Evolutionary conservation across 2,797 vertebrate species (phyloP), one percentile per base, ranked within the genome.

Genomic region (Antennarius maculatus): DNA sequence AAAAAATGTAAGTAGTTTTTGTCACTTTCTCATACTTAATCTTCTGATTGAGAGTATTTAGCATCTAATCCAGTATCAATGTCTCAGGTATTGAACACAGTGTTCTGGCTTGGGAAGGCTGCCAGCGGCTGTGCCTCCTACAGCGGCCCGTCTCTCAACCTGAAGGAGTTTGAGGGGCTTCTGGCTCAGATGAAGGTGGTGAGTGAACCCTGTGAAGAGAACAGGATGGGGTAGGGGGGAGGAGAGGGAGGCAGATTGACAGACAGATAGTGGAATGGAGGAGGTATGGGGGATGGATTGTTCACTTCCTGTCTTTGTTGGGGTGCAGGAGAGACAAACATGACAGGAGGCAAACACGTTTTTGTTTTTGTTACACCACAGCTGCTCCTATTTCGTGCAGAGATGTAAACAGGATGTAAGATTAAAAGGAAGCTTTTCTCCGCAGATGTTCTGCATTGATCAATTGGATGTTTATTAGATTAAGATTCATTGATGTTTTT

Each of bases 61-160:
- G 15, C 17, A 46, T 76, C 60, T 2, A 45, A 61, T 42, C 4
- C 5, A 1, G 0, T 46, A 8, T 49, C 79, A 81, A 23, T 88
- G 61, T 74, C 66, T 18, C 88, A 99, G 97, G 97, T 99, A 56
- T 89, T 99, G 89, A 96, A 98, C 82, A 99, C 98, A 52, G 93
- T 99, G 84, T 99, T 98, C 87, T 99, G 98, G 98, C 93, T 99
- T 58, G 98, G 97, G 41, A 99, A 97, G 86, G 94, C 95, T 4
- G 96, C 96, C 55, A 94, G 95, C 67, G 92, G 92, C 88, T 96
- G 93, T 23, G 73, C 94, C 0, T 93, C 94, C 1, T 99, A 95
- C 54, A 95, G 89, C 1, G 97, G 98, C 43, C 94, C 95, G 0
- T 95, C 93, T 0, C 92, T 99, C 68, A 94, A 98, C 89, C 92